A percentile compares a stretch with the other conserved stretches of the same genome.
phyloP scores from a whole-genome alignment of 1,140 invertebrate genomes.

The Aphaenogaster ashmeadi region DNA sequence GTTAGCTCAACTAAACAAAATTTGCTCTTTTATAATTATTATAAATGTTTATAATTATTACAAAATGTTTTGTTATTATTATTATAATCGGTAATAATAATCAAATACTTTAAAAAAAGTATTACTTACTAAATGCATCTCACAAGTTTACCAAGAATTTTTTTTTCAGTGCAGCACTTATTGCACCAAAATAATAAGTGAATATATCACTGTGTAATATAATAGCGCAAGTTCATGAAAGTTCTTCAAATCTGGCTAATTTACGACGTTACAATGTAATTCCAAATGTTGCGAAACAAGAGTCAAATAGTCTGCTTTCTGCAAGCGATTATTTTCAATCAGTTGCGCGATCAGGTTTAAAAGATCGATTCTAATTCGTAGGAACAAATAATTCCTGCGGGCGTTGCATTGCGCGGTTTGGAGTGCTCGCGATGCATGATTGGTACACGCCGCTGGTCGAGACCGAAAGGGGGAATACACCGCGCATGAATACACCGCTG shows the following conservation, averaged over 20 bases:
- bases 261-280: background rate
- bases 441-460: slow-evolving; percentile 44
- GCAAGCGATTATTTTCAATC: slow-evolving; percentile 3
- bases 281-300: background rate
- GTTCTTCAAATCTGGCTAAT: background rate
- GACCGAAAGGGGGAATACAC: slow-evolving; percentile 19
- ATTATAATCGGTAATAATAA: no score
- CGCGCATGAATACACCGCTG: slow-evolving; percentile 41
- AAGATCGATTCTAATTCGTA: background rate
- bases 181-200: background rate
- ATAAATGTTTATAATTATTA: no score
- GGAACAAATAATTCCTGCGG: background rate
- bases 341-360: background rate
- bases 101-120: no score
- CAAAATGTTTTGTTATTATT: no score
- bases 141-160: no score
- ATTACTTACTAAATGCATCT: no score
- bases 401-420: slow-evolving; percentile 80
- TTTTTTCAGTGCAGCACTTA: background rate
- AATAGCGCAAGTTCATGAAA: background rate
- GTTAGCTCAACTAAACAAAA: no score
- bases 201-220: background rate
- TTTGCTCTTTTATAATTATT: no score
- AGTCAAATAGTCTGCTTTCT: background rate
- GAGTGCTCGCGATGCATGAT: slow-evolving; percentile 83